Evolutionary conservation across 2,888 invertebrate genomes (phyloP), one percentile per base, ranked within the genome.

Genomic region (Dysmachus trigonus): DNA sequence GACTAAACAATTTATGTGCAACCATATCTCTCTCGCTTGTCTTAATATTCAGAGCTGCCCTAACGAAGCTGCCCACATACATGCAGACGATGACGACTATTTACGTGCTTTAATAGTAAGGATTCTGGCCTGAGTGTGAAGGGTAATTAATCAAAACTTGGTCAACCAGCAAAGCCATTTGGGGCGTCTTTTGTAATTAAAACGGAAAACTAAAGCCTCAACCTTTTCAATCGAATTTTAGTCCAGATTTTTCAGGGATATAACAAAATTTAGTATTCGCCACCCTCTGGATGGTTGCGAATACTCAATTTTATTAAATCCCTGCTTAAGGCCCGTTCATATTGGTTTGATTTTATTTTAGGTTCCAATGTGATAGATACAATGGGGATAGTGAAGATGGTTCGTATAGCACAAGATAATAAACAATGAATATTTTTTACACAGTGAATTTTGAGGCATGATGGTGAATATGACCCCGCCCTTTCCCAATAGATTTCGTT

Each of bases 11-110:
- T 79, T 74, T 85, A 81, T 86, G 86, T 73, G 79, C 74, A 53
- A 73, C 73, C 79, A 73, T 79, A 81, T 85, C 73, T 81, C 41
- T 87, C 88, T 88, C 88, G 89, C 90, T 89, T 89, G 89, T 89
- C 90, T 90, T 89, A 88, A 88, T 88, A 85, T 74, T 73, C 47
- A 3, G 38, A 71, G 8, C 22, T 10, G 30, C 27, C 18, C 27
- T n/a, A 33, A 84, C 27, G 13, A 13, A 53, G 22, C 13, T 74
- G 33, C 27, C 27, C n/a, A 30, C 22, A 53, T n/a, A 35, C 74
- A 47, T 31, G n/a, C 47, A 84, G 15, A 31, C 33, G 5, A 74
- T 30, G 73, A 72, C 31, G 47, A 74, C 18, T 35, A 47, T 73
- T 74, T 74, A 51, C 85, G 83, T 22, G 72, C 83, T 72, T 38